Percentiles rank a stretch among this genome's conserved stretches.
phyloP scores from a whole-genome alignment of 2,797 vertebrate species.

The Ficedula albicollis region DNA sequence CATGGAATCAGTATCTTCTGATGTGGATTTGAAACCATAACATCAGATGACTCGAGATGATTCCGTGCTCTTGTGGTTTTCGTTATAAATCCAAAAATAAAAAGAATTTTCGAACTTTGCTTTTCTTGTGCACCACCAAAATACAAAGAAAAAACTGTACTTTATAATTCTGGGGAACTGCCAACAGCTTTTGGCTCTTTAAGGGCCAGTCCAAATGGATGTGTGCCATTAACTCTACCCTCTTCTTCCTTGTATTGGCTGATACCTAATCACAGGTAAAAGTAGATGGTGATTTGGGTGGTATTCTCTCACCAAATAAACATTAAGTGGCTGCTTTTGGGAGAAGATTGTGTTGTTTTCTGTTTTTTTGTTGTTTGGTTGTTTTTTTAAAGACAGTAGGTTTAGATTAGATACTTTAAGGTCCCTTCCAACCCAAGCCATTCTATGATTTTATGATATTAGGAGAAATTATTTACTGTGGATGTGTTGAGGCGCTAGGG shows the following conservation, averaged over 20 bases:
- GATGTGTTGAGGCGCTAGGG: background rate
- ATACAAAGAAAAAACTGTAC: background rate
- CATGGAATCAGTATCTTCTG: background rate
- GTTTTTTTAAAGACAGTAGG: background rate
- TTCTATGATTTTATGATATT: background rate
- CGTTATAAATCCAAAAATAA: background rate
- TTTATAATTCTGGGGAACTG: background rate
- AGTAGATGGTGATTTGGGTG: background rate
- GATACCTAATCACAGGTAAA: background rate
- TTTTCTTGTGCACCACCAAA: background rate
- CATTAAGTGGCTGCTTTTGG: background rate
- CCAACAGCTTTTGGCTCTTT: background rate
- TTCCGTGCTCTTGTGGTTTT: background rate
- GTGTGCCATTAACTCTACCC: background rate
- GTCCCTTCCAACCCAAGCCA: background rate
- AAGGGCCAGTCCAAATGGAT: background rate
- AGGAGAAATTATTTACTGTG: background rate
- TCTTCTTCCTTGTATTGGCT: background rate
- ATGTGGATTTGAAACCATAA: conserved; percentile 14
- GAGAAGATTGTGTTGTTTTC: background rate
- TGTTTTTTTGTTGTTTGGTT: background rate
- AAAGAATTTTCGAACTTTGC: background rate
- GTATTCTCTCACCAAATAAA: background rate
- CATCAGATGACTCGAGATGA: background rate
- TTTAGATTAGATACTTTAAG: background rate